Base-by-base conservation (phyloP, 2,888 invertebrate genomes). In the Cyclophora albipunctata region DNA sequence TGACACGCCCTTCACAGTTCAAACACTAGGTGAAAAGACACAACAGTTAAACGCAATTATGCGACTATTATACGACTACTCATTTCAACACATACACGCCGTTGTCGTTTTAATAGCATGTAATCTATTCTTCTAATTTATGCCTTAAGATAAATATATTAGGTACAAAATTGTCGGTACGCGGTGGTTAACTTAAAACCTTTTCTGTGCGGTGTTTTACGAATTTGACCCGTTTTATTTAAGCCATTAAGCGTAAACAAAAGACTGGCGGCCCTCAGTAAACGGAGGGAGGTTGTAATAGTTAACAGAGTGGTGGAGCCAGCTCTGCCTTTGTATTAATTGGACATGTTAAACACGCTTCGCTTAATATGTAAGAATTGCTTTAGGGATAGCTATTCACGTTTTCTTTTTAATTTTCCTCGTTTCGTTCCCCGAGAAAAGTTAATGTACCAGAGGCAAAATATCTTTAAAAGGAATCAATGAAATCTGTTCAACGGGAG, bases 231-330 rank as follows among this genome's bases (percentile, higher is more conserved):
- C 82, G 81, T 86, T 86, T 85, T 84, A 82, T 85, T 85, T 84
- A 81, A 84, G 83, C 81, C 84, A 85, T 86, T 87, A 85, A 78
- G 77, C 82, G 83, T 81, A 82, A 83, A 84, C 84, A 86, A 86
- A 85, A 85, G 85, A 82, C 76, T 81, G 73, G 76, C 73, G 70
- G 75, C 71, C 73, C 75, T 74, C 73, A 65, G 81, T 79, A 77
- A 81, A 73, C 78, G 76, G 71, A 77, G 79, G 76, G 78, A 68
- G 77, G 77, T 72, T 77, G 78, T 81, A 78, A 82, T 84, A 83
- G 83, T 83, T 79, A 83, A 80, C 78, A 77, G 76, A 78, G 78
- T 75, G 76, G 75, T 72, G 74, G 75, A 69, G 71, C 67, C 62
- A 63, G 64, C 64, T 69, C 66, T 72, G 76, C 75, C 77, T 81